Evolutionary conservation across 53 echinoderm and acorn worm genomes (phyloP).

Genomic region (Glandiceps talaboti): DNA sequence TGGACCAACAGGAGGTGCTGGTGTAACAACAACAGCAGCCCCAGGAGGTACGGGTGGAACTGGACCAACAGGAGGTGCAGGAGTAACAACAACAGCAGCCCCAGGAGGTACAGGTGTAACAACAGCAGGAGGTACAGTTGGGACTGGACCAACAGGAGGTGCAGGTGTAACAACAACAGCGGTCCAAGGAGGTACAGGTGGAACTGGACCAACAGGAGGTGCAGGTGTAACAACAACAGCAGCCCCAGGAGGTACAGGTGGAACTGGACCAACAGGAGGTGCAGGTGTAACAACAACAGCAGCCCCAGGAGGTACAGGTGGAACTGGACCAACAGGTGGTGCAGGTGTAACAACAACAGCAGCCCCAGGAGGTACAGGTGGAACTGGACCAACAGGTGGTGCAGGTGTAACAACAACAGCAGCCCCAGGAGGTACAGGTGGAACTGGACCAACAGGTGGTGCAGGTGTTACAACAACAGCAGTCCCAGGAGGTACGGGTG

Average conservation of each 20-base stretch:
- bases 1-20: background rate
- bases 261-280: background rate
- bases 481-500: background rate
- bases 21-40: background rate
- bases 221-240: background rate
- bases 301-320: too few species aligned
- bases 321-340: too few species aligned
- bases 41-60: background rate
- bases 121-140: background rate
- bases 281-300: background rate
- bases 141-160: background rate
- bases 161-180: background rate
- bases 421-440: too few species aligned
- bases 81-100: background rate
- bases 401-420: too few species aligned
- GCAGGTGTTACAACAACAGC: background rate
- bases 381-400: too few species aligned
- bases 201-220: background rate
- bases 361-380: too few species aligned
- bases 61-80: background rate
- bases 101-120: background rate
- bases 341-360: too few species aligned
- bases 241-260: background rate
- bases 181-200: too few species aligned
- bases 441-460: background rate